A percentile compares a stretch with the other conserved stretches of the same genome.
These are phyloP conservation scores for Tetraneura akinire DNA, from an alignment of 1,140 invertebrate species.

Conservation along the genomic window DNA sequence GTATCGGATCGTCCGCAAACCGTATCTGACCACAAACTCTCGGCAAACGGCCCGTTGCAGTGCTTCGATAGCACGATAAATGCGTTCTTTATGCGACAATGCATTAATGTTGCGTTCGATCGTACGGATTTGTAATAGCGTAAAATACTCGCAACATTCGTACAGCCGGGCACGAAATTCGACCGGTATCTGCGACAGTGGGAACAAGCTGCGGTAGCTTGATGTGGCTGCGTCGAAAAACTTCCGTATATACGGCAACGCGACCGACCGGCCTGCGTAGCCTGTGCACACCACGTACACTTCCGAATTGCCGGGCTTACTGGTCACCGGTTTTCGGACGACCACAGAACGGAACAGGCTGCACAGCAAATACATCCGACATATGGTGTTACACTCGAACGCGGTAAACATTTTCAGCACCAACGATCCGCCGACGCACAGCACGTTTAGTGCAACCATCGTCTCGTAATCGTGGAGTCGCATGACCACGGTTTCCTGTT, in stretches of 20 bases:
- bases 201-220: background rate
- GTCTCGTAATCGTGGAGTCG: constrained; percentile 82
- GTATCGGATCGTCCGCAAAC: background rate
- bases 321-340: constrained; percentile 85
- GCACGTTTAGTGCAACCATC: constrained; percentile 70
- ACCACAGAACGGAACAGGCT: constrained; percentile 72
- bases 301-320: constrained; percentile 93
- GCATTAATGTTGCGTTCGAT: constrained; percentile 7
- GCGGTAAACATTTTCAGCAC: constrained; percentile 92
- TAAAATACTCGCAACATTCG: background rate
- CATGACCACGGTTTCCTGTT: constrained; percentile 80
- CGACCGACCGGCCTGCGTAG: constrained; percentile 60
- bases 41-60: background rate
- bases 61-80: background rate
- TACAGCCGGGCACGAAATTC: background rate
- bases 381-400: constrained; percentile 80
- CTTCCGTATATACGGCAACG: background rate
- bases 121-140: background rate
- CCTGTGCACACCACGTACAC: constrained; percentile 80
- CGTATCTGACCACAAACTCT: background rate
- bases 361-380: constrained; percentile 78
- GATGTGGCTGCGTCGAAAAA: background rate
- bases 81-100: background rate
- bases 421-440: constrained; percentile 75
- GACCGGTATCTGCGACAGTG: background rate